Percentiles rank a stretch among this genome's conserved stretches.
Evolutionary conservation across 2,113 vertebrate species (phyloP).

Genomic region (Tringa solitaria): DNA sequence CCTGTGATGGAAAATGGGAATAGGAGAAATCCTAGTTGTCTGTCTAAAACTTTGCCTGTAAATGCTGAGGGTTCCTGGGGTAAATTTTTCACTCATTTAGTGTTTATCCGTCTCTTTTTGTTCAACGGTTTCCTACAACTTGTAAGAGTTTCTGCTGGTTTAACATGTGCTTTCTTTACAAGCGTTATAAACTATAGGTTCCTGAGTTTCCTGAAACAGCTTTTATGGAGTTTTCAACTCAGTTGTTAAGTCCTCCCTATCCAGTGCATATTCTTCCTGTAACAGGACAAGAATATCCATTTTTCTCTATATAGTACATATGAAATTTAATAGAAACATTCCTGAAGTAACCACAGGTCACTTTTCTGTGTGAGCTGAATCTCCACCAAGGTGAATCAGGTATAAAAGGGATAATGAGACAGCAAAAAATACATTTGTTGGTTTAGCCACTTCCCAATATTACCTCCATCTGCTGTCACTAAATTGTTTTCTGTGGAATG

Average conservation of each 20-base stretch:
- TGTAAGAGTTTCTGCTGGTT: neutral
- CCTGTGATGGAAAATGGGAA: neutral
- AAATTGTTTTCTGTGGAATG: neutral
- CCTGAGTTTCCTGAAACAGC: neutral
- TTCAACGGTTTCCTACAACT: neutral
- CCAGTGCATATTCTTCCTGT: neutral
- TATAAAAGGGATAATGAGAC: neutral
- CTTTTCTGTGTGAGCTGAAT: neutral
- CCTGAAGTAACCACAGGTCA: neutral
- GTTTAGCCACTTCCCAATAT: neutral
- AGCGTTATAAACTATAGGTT: neutral
- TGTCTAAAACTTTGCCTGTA: neutral
- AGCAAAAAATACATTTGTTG: neutral
- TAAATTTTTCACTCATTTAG: neutral
- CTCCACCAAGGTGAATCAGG: neutral
- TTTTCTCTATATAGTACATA: neutral
- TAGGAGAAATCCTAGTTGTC: neutral
- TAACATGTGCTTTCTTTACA: neutral
- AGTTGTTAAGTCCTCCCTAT: neutral
- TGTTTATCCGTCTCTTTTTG: neutral
- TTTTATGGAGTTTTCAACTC: neutral
- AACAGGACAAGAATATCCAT: neutral
- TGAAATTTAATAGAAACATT: neutral
- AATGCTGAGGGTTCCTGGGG: neutral
- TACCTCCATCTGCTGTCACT: neutral